A percentile compares a stretch with the other conserved stretches of the same genome.
These are phyloP conservation scores for Ophion ellenae DNA, from an alignment of 2,888 invertebrate genomes.

Conservation along the genomic window DNA sequence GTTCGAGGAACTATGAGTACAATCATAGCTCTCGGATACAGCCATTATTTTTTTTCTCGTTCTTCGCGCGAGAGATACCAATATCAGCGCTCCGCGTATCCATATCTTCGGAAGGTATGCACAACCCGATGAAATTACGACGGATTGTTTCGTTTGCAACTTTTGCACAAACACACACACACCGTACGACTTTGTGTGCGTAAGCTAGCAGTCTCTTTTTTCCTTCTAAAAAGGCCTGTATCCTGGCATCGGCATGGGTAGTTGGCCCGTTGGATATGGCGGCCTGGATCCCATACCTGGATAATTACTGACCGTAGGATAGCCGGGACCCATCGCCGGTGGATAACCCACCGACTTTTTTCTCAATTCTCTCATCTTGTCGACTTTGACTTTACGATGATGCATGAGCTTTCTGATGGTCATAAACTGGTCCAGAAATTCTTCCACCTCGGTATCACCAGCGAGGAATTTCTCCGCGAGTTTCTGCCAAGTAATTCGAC, in stretches of 20 bases:
- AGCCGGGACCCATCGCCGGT: constrained; percentile 74
- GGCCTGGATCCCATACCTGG: constrained; percentile 84
- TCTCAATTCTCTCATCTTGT: constrained; percentile 94
- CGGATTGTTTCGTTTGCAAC: background rate
- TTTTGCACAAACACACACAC: background rate
- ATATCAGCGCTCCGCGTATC: background rate
- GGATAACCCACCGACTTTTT: constrained; percentile 80
- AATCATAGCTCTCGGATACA: constrained; percentile 1
- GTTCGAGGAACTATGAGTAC: constrained; percentile 35
- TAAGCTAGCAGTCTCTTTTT: background rate
- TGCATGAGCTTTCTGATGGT: constrained; percentile 91
- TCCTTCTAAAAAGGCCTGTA: constrained; percentile 72
- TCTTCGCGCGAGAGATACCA: background rate
- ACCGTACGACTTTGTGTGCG: background rate
- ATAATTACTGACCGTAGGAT: constrained; percentile 82
- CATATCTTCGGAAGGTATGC: background rate
- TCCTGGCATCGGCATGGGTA: constrained; percentile 89
- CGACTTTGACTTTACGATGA: constrained; percentile 94
- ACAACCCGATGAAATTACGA: background rate
- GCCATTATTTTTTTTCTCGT: background rate
- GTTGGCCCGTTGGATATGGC: constrained; percentile 90
- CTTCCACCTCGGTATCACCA: constrained; percentile 89
- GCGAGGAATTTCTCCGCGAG: constrained; percentile 92
- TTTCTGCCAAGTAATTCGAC: constrained; percentile 82
- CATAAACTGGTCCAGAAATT: constrained; percentile 94